A percentile compares a stretch with the other conserved stretches of the same genome.
These are phyloP conservation scores for Sapajus apella DNA, from an alignment of 2,113 vertebrate species.

Conservation along the genomic window DNA sequence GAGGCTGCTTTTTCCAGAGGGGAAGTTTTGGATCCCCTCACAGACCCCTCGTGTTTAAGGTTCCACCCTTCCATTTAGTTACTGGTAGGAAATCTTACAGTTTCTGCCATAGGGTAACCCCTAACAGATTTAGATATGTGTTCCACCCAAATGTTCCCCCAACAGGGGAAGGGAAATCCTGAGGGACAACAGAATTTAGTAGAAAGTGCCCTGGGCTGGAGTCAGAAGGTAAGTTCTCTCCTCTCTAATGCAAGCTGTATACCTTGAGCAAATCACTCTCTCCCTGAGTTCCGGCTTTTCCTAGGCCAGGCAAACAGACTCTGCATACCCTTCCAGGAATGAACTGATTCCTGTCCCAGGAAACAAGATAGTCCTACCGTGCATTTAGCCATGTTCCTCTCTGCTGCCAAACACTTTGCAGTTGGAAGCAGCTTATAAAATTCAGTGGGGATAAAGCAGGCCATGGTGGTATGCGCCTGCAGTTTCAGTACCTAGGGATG, in stretches of 20 bases:
- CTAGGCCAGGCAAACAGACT: background rate
- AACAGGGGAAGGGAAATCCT: background rate
- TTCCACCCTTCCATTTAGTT: background rate
- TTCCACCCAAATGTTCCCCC: too few relatives aligned
- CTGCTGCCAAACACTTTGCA: background rate
- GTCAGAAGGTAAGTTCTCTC: background rate
- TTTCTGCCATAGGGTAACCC: background rate
- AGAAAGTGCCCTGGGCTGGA: background rate
- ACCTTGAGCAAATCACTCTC: background rate
- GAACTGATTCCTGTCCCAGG: background rate
- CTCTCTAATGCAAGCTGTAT: background rate
- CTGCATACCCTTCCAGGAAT: background rate
- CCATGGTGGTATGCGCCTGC: background rate
- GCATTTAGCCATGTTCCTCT: background rate
- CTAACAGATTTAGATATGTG: background rate
- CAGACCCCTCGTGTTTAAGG: background rate
- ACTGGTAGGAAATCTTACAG: background rate
- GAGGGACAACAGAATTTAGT: background rate
- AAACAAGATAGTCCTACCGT: background rate
- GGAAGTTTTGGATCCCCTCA: background rate
- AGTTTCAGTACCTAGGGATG: background rate
- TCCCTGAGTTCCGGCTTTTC: background rate
- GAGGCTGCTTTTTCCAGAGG: background rate
- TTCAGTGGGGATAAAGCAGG: background rate
- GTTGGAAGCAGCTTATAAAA: constrained; percentile 34